These are phyloP conservation scores for Yponomeuta sedellus DNA, from an alignment of 2,888 invertebrate species.

Conservation along the genomic window DNA sequence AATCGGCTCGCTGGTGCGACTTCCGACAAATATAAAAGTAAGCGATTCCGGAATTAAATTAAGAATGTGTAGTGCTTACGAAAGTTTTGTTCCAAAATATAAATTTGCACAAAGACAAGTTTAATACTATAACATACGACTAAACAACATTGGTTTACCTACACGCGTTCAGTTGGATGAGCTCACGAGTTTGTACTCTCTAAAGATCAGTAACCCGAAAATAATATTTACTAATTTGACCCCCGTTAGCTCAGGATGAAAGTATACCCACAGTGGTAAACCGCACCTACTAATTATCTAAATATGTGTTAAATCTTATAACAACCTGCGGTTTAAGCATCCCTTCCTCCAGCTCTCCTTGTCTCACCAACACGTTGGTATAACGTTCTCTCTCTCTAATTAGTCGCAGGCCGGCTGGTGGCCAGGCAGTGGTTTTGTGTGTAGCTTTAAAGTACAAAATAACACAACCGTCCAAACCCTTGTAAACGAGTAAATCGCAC, in stretches of 20 bases:
- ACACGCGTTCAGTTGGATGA: not conserved
- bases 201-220: constrained; percentile 37
- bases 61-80: too few relatives aligned
- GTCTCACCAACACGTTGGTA: constrained; percentile 35
- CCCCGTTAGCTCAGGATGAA: constrained; percentile 35
- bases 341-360: constrained; percentile 45
- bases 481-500: not conserved
- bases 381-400: constrained; percentile 37
- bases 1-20: too few relatives aligned
- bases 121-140: too few relatives aligned
- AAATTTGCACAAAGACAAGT: too few relatives aligned
- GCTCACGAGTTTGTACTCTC: not conserved
- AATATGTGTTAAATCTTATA: constrained; percentile 73
- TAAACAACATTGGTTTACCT: not conserved
- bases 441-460: not conserved
- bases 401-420: constrained; percentile 23
- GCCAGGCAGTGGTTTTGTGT: constrained; percentile 17
- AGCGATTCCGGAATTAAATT: too few relatives aligned
- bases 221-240: constrained; percentile 58
- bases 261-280: constrained; percentile 55
- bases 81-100: too few relatives aligned
- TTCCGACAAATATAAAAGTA: too few relatives aligned
- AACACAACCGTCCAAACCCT: not conserved
- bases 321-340: constrained; percentile 67
- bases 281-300: constrained; percentile 72